Base-by-base conservation (phyloP, 2,888 invertebrate species). In the Pegoplata infirma region DNA sequence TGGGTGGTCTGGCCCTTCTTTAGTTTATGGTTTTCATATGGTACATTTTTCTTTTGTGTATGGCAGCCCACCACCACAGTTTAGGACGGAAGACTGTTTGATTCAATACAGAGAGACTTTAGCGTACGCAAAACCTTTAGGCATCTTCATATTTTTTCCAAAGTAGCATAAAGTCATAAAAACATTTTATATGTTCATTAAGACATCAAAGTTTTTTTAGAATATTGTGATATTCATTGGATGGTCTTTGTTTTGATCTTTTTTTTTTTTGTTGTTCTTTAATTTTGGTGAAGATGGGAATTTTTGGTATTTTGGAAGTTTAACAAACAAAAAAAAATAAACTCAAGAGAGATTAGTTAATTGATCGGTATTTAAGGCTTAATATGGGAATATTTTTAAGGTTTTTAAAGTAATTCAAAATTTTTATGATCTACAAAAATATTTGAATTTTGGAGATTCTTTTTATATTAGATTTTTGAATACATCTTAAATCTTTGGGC, bases 121-220 rank as follows among this genome's bases (percentile, higher is more conserved):
- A 63, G 75, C 71, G 61, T 71, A 79, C 66, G 71, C 69, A 79
- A 67, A 75, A 75, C 67, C 63, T 64, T 79, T 67, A 64, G 69
- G 58, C 59, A 14, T 51, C 51, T 61, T 67, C 36, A 53, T 71
- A n/a, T n/a, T n/a, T n/a, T n/a, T n/a, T n/a, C n/a, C 63, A 71
- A 71, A 79, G 79, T 79, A 79, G 79, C 79, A 75, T 36, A 61
- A 71, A 79, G 75, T 72, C 75, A 79, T 79, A 79, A 79, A 79
- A 79, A 72, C 71, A 75, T 72, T 79, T 79, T 75, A 79, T 79
- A 51, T 61, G 75, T 75, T 79, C 79, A 79, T 79, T 79, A 79
- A 79, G 79, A 79, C 79, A 79, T 79, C 79, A 79, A 79, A 79
- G 67, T 75, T 75, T n/a, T n/a, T n/a, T 67, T 75, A 58, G 51